These are phyloP conservation scores for Meriones unguiculatus DNA, from an alignment of 2,113 vertebrate genomes.

Conservation along the genomic window DNA sequence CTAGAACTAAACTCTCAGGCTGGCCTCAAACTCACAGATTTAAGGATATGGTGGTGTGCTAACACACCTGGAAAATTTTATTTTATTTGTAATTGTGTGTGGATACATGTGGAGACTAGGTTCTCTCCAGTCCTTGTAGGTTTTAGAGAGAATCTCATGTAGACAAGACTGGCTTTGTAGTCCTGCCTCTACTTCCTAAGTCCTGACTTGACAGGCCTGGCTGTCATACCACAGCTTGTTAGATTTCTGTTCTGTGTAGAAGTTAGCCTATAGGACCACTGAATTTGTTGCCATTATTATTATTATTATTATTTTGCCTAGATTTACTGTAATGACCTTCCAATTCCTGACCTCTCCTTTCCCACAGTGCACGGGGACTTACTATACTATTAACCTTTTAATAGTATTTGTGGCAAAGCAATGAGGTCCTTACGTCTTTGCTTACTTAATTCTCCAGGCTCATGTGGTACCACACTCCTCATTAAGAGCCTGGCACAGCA, in stretches of 20 bases:
- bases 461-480: not conserved
- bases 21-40: not conserved
- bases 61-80: not conserved
- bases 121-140: not conserved
- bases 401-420: not conserved
- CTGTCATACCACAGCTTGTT: not conserved
- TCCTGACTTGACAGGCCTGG: not conserved
- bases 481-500: not conserved
- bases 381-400: not conserved
- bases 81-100: not conserved
- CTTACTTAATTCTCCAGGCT: not conserved
- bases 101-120: not conserved
- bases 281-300: not conserved
- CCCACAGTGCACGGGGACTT: not conserved
- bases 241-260: not conserved
- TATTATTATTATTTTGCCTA: not conserved
- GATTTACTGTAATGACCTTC: conserved; percentile 15
- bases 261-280: not conserved
- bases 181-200: too few relatives aligned
- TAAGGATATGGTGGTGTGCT: not conserved
- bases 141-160: not conserved
- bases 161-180: not conserved
- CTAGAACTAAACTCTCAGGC: not conserved
- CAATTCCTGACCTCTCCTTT: not conserved
- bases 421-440: not conserved